Evolutionary conservation across 2,797 vertebrate genomes (phyloP), one percentile per base, ranked within the genome.

Genomic region (Siniperca scherzeri): DNA sequence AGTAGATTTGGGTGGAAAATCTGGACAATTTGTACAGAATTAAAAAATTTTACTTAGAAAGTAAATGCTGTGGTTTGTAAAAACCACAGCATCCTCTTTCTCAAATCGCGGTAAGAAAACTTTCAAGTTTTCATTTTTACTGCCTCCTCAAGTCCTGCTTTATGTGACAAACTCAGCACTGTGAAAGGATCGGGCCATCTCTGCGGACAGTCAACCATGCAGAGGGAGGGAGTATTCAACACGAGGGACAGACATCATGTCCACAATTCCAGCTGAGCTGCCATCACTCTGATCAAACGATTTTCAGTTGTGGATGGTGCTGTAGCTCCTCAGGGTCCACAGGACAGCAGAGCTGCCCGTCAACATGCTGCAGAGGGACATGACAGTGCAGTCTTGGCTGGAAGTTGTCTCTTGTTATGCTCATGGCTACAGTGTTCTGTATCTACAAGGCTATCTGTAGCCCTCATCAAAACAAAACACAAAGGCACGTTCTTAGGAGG

Each of bases 191-290:
- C 40, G 25, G 75, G 62, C 6, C 42, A 19, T 30, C 64, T 80
- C 75, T 57, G 74, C 77, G 9, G 70, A 72, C 17, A 36, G 81
- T 52, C 82, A 56, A 9, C 22, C 53, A 1, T 53, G 77, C 67
- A 71, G 76, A 66, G n/a, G 57, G 40, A 38, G 64, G 40, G 68
- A 74, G 69, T 8, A 10, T 59, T 75, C 74, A 62, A 71, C 82
- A 46, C 7, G 1, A 61, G 56, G 80, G 64, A 71, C 69, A 13
- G 69, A 69, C 78, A 46, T 7, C 48, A 53, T 71, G 85, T 81
- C 52, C 46, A 85, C 84, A 75, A 81, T 78, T 89, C 82, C 77
- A 60, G 88, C 84, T 83, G 82, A 90, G 87, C 36, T 84, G 64
- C 81, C 74, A 55, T 78, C 72, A 9, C 80, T 77, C 77, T 66